phyloP scores from a whole-genome alignment of 2,797 vertebrate genomes.

The Sciaenops ocellatus region DNA sequence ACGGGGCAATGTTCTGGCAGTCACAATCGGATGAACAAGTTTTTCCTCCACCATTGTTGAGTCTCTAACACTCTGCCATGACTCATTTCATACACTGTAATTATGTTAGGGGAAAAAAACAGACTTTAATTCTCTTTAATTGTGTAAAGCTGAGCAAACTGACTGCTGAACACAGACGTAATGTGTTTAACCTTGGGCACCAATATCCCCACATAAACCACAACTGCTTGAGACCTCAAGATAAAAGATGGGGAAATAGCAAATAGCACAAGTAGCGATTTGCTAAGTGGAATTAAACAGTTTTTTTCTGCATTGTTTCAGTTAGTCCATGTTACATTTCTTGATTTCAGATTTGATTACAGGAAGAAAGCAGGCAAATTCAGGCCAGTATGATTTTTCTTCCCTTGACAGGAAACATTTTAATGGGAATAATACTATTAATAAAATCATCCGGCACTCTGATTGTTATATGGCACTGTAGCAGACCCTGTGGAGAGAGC shows the following conservation, averaged over 20 bases:
- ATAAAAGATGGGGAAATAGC: conserved; percentile 28
- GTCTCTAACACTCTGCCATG: conserved; percentile 68
- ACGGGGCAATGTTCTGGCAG: conserved; percentile 77
- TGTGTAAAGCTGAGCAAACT: conserved; percentile 72
- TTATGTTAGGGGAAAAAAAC: conserved; percentile 75
- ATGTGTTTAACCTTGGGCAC: conserved; percentile 72
- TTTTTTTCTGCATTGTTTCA: conserved; percentile 10
- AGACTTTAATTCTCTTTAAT: conserved; percentile 81
- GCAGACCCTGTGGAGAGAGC: conserved; percentile 56
- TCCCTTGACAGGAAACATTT: conserved; percentile 45
- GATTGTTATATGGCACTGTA: conserved; percentile 63
- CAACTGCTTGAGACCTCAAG: conserved; percentile 37
- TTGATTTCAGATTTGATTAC: conserved; percentile 34
- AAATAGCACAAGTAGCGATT: conserved; percentile 21
- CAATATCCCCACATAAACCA: conserved; percentile 53
- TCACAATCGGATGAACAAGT: conserved; percentile 82
- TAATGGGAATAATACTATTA: conserved; percentile 59
- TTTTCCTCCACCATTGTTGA: conserved; percentile 76
- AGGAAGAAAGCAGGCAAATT: conserved; percentile 11
- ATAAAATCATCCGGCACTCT: conserved; percentile 59
- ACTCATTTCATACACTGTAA: conserved; percentile 81
- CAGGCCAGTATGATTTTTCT: conserved; percentile 17
- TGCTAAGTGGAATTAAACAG: conserved; percentile 3
- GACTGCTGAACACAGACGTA: conserved; percentile 44
- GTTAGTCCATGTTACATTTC: background rate